A percentile compares a stretch with the other conserved stretches of the same genome.
phyloP scores from a whole-genome alignment of 1,140 invertebrate genomes.

The Maconellicoccus hirsutus region DNA sequence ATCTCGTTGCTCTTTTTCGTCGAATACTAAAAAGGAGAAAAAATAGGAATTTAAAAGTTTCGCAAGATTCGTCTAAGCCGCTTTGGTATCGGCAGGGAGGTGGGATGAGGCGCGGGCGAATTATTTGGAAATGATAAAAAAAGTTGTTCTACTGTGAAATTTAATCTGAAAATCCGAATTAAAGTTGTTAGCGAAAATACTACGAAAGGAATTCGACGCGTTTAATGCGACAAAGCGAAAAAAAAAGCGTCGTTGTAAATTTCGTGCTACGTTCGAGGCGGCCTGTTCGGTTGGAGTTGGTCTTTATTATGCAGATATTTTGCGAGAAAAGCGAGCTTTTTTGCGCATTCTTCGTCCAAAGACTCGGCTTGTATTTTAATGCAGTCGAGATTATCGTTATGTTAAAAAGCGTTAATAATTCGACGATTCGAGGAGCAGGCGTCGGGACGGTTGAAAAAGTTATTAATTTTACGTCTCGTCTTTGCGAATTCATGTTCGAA shows the following conservation, averaged over 20 bases:
- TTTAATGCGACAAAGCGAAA: neutral
- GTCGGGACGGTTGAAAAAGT: too few species aligned
- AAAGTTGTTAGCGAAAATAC: neutral
- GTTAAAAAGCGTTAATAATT: neutral
- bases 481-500: too few species aligned
- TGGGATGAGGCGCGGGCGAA: neutral
- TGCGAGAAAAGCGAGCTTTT: too few species aligned
- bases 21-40: neutral
- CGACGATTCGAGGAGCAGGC: neutral
- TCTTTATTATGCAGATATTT: neutral
- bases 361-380: too few species aligned
- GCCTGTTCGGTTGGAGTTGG: too few species aligned
- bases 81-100: neutral
- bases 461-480: too few species aligned
- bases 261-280: neutral
- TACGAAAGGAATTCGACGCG: neutral
- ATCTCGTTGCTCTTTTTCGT: neutral
- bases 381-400: neutral
- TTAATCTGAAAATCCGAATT: constrained; percentile 21
- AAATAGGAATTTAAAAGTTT: constrained; percentile 13
- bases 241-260: neutral
- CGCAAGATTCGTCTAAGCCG: neutral
- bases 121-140: constrained; percentile 15
- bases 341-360: too few species aligned
- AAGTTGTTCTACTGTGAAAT: constrained; percentile 19